Evolutionary conservation across 2,888 invertebrate species (phyloP), one percentile per base, ranked within the genome.

Genomic region (Perithous albicinctus): DNA sequence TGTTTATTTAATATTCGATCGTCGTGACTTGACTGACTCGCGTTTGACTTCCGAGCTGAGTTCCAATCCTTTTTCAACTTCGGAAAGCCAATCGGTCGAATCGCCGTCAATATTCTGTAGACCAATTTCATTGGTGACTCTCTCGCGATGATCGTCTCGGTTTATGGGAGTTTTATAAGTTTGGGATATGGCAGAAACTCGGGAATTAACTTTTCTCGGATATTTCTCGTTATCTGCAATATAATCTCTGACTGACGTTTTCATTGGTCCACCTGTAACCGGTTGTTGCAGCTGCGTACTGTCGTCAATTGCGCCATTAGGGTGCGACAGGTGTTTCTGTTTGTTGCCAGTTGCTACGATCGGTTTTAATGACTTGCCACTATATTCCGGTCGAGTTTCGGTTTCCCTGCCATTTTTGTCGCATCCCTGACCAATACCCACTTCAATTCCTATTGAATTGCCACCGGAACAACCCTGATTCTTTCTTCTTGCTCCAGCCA

Each of bases 381-480:
- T 54, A 46, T 32, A 38, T 8, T 51, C 35, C 35, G 43, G n/a
- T 20, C 29, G 35, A 1, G 18, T 38, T 2, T 18, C 54, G 0
- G 26, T 8, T 20, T 78, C 64, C 23, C 43, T 48, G 29, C 61
- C 66, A 15, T 10, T 67, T 23, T 70, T 66, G 6, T 51, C 20
- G 26, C 80, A 77, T n/a, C 70, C 77, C 41, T 59, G 63, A 35
- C 64, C 70, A 1, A 64, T 64, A 2, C 46, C 70, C 20, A 74
- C 26, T 29, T 76, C 67, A 54, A 67, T 72, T 56, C 75, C 80
- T 15, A 75, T n/a, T n/a, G 54, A 3, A 48, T 78, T 80, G 23
- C 41, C 35, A 38, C 10, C 15, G 8, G 15, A 43, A n/a, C 81
- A 77, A 6, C 54, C 29, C 15, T 32, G 64, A 18, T 35, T 56